phyloP scores from a whole-genome alignment of 2,113 vertebrate species.

The Tragelaphus scriptus region DNA sequence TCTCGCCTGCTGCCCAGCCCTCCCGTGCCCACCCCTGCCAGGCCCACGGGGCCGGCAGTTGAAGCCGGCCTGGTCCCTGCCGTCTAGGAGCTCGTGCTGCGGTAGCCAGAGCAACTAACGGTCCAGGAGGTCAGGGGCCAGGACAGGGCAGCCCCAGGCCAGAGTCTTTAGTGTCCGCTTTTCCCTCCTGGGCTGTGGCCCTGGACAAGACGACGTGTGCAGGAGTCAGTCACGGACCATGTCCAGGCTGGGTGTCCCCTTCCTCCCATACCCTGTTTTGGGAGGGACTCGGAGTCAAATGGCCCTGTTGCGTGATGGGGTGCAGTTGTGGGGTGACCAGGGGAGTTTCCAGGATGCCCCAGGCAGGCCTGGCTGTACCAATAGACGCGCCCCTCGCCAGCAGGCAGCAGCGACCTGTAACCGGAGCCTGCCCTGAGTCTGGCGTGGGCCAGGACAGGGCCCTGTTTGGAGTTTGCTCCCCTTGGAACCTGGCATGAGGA shows the following conservation, averaged over 20 bases:
- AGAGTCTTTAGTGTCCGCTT: neutral
- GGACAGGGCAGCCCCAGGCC: neutral
- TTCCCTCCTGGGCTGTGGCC: neutral
- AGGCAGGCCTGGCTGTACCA: too few species aligned
- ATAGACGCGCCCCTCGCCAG: accelerated
- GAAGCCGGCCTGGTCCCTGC: neutral
- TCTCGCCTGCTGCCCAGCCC: accelerated
- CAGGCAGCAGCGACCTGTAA: accelerated
- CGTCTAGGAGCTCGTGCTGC: neutral
- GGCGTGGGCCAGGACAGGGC: neutral
- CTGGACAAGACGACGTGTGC: neutral
- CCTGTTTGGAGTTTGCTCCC: neutral
- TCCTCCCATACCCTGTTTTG: too few species aligned
- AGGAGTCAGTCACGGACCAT: neutral
- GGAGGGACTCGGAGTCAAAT: neutral
- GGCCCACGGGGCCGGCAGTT: neutral
- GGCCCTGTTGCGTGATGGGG: accelerated
- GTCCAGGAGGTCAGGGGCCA: neutral
- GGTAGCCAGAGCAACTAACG: neutral
- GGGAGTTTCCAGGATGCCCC: accelerated
- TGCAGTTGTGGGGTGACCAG: accelerated
- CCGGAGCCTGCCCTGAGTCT: neutral
- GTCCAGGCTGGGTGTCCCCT: accelerated
- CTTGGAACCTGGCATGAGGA: accelerated
- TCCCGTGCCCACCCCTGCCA: neutral